Conservation (phyloP, 2,113 vertebrate species). For the Alouatta palliata region DNA sequence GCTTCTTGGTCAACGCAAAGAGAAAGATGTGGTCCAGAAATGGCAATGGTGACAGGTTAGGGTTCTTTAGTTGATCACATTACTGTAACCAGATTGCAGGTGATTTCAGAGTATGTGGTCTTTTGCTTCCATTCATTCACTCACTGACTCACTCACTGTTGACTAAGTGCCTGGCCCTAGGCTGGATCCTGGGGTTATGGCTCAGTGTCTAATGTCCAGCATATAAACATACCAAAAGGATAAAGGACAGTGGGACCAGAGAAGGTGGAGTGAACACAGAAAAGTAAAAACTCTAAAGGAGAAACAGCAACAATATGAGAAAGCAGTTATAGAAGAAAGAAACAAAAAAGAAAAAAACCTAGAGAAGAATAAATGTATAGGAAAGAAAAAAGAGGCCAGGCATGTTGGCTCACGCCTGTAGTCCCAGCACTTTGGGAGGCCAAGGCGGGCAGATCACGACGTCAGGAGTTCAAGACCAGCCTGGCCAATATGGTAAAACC, state of each 20-base stretch:
- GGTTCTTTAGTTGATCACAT: not conserved
- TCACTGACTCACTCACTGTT: not conserved
- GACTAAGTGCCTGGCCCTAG: not conserved
- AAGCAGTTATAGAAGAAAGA: not conserved
- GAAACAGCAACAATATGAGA: not conserved
- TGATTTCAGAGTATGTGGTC: not conserved
- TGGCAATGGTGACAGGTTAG: not conserved
- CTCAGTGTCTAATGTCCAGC: not conserved
- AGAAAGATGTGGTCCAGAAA: not conserved
- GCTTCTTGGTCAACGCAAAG: not conserved
- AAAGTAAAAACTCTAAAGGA: not conserved
- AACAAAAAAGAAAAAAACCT: not conserved
- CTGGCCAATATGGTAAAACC: too few relatives aligned
- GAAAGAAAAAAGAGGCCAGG: not conserved
- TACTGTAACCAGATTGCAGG: not conserved
- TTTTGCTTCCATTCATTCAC: not conserved
- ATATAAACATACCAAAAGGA: not conserved
- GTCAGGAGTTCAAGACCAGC: too few relatives aligned
- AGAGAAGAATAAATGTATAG: not conserved
- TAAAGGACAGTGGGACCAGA: not conserved
- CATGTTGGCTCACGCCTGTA: too few relatives aligned
- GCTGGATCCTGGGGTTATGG: not conserved
- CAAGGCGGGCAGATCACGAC: too few relatives aligned
- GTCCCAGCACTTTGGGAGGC: too few relatives aligned
- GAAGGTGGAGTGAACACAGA: not conserved